Base-by-base conservation (phyloP, 2,113 vertebrate genomes). In the Myotis davidii region DNA sequence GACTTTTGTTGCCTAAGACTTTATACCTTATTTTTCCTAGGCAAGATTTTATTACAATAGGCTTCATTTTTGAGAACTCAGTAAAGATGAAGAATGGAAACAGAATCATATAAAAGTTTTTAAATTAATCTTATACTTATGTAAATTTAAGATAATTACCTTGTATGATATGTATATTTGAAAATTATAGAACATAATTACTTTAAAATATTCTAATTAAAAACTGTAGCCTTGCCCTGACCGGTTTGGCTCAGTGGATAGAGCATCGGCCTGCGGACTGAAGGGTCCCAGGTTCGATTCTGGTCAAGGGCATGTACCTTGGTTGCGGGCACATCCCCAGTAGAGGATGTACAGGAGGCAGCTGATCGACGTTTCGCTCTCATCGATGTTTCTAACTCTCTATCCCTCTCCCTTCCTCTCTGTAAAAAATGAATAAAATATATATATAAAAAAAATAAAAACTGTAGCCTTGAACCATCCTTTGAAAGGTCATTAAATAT, bases 31-130 rank as follows among this genome's bases (percentile, higher is more conserved):
- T 39, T 93, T n/a, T 79, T 20, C 17, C 14, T 37, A 50, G 7
- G 54, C 3, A 65, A 56, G 18, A 56, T 56, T 56, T 56, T 21
- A 56, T 56, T 54, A 3, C 8, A 65, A 50, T 37, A 32, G 7
- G 2, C 1, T 14, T 0, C 25, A 42, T 34, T 52, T 81, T 37
- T 39, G 29, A 39, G 14, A 1, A 42, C 8, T 21, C 16, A 16
- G 2, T 17, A 2, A 72, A 79, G 25, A 37, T 72, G 29, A 1
- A 4, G 39, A 81, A 52, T 21, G 1, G 0, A 2, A 21, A 0
- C 4, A 27, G 7, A 6, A 1, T 34, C 9, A 64, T 52, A 37
- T 27, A 59, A 25, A 59, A 10, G 4, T 64, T 73, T 52, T 34
- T 6, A 16, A 50, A 73, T 29, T 29, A 34, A 52, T 6, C 21